Evolutionary conservation across 2,888 invertebrate species (phyloP).

Genomic region (Synanthedon andrenaeformis): DNA sequence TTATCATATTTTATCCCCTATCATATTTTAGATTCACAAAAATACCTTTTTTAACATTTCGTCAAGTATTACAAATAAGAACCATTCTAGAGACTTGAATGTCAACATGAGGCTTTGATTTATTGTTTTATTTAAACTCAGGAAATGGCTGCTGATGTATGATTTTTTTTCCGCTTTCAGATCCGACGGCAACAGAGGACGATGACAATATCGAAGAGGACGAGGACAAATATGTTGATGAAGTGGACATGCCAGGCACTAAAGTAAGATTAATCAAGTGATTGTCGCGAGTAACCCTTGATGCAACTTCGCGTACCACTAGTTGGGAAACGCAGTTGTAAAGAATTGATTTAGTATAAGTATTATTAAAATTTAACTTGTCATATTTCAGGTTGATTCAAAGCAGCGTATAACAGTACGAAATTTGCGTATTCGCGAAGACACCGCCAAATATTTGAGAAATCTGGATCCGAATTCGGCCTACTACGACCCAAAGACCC

Average conservation of each 20-base stretch:
- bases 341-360: no score
- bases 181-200: slow-evolving; percentile 74
- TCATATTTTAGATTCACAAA: no score
- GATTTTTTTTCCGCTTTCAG: slow-evolving; percentile 14
- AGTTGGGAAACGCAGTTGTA: no score
- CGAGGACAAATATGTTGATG: slow-evolving; percentile 92
- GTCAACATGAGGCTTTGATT: no score
- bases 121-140: no score
- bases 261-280: slow-evolving; percentile 63
- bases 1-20: no score
- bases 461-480: slow-evolving; percentile 98
- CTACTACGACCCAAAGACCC: slow-evolving; percentile 98
- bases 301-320: no score
- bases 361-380: not conserved
- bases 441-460: slow-evolving; percentile 97
- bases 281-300: no score
- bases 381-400: slow-evolving; percentile 81
- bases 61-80: no score
- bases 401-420: slow-evolving; percentile 99
- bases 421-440: slow-evolving; percentile 97
- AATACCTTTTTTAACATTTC: no score
- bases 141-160: no score
- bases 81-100: no score
- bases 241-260: slow-evolving; percentile 98
- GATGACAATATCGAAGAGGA: slow-evolving; percentile 87